These are phyloP conservation scores for Nebria salina DNA, from an alignment of 2,888 invertebrate genomes.

Conservation along the genomic window DNA sequence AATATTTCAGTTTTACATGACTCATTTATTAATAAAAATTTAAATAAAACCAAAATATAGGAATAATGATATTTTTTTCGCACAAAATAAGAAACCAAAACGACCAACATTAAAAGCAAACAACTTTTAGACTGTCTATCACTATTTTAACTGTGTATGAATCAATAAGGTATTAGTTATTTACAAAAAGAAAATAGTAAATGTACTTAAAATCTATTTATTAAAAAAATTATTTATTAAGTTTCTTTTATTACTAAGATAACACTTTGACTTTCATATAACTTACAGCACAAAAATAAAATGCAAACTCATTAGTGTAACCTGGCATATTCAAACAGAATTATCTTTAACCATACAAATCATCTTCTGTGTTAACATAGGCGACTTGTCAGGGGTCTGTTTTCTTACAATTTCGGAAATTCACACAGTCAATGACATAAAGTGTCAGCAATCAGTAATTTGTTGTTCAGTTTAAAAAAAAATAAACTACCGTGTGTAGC, in stretches of 20 bases:
- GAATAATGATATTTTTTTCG: no score
- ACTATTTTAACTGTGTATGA: no score
- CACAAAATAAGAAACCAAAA: no score
- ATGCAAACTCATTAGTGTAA: neutral
- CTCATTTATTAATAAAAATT: no score
- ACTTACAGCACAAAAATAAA: neutral
- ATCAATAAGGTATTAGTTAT: no score
- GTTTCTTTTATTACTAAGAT: neutral
- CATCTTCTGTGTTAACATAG: constrained; percentile 1
- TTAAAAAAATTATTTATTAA: no score
- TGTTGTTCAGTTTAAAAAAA: neutral
- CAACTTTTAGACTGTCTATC: no score
- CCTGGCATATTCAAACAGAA: neutral
- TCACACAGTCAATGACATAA: neutral
- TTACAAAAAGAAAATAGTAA: no score
- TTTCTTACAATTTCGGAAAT: neutral
- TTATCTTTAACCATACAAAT: neutral
- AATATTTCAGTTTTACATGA: no score
- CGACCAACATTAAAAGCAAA: no score
- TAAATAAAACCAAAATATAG: no score
- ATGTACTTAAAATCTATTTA: no score
- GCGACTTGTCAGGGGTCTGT: neutral
- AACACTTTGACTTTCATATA: neutral
- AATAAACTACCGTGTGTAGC: neutral
- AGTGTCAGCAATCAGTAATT: neutral